Evolutionary conservation across 1,140 invertebrate species (phyloP), one percentile per base, ranked within the genome.

Genomic region (Homarus americanus): DNA sequence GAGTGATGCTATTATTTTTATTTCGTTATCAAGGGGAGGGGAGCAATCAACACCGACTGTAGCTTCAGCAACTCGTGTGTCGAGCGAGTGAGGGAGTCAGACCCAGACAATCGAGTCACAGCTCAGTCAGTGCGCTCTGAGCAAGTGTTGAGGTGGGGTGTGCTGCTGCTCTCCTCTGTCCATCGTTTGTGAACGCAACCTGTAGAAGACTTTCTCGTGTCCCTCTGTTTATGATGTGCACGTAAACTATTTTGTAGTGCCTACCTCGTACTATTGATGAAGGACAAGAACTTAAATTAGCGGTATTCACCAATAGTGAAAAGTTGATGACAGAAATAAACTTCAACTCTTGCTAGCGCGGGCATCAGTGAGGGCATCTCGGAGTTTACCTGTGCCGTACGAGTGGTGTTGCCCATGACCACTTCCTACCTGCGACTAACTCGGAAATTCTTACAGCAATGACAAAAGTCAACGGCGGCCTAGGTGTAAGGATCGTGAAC

Each of bases 321-420:
- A 80, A 80, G 78, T 80, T 80, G 44, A 53, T 9, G 28, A 53
- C 78, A 58, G 41, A 80, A 80, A 80, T 80, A 80, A 80, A 53
- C 44, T 80, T 80, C 58, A 63, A 63, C 58, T 63, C 15, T 20
- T 5, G 58, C 15, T 20, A 63, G 58, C 58, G 15, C 20, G 58
- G 58, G 58, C 58, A 63, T 63, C 15, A 63, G 58, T 20, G 58
- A 24, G 20, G 15, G 24, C 24, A 12, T 63, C 58, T 24, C 58
- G 20, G 24, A 24, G 4, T 63, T 63, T 24, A 63, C 58, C 58
- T 63, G 58, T 63, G 20, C 20, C 15, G 24, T 63, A 63, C 20
- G 15, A 63, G 58, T 63, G 58, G 58, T 63, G 2, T 24, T 63
- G 58, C 58, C 24, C 24, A 0, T 63, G 15, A 63, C 12, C 15